These are phyloP conservation scores for Serinus canaria DNA, from an alignment of 2,113 vertebrate species.

Conservation along the genomic window DNA sequence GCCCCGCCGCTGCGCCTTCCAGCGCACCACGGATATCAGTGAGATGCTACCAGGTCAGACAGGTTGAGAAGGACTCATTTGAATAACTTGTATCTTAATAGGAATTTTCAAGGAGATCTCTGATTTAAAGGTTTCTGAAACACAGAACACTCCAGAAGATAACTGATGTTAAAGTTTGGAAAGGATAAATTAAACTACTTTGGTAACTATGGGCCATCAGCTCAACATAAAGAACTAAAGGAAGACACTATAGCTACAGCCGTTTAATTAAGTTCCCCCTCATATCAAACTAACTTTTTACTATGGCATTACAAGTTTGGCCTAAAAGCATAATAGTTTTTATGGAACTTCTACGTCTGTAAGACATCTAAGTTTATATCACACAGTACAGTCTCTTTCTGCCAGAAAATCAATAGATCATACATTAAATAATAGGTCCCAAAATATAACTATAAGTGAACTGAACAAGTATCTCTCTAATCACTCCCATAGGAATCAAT, in stretches of 20 bases:
- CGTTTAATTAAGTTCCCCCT: neutral
- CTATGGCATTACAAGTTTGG: neutral
- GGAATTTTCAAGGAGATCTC: neutral
- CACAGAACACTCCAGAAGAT: neutral
- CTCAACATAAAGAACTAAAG: neutral
- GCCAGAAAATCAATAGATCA: neutral
- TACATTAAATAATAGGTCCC: neutral
- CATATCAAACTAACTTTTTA: neutral
- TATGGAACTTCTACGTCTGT: neutral
- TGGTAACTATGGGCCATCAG: neutral
- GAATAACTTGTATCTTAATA: neutral
- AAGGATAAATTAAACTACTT: neutral
- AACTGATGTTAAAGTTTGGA: neutral
- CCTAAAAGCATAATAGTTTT: neutral
- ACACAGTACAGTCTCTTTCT: neutral
- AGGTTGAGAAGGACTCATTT: accelerated
- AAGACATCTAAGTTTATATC: neutral
- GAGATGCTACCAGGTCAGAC: neutral
- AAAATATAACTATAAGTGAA: neutral
- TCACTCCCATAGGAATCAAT: neutral
- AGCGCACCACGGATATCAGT: accelerated
- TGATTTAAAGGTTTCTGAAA: neutral
- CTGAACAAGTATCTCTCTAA: neutral
- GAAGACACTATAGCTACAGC: neutral
- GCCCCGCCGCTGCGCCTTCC: accelerated